Conservation (phyloP, 2,797 vertebrate species). For the Hylomyscus alleni region DNA sequence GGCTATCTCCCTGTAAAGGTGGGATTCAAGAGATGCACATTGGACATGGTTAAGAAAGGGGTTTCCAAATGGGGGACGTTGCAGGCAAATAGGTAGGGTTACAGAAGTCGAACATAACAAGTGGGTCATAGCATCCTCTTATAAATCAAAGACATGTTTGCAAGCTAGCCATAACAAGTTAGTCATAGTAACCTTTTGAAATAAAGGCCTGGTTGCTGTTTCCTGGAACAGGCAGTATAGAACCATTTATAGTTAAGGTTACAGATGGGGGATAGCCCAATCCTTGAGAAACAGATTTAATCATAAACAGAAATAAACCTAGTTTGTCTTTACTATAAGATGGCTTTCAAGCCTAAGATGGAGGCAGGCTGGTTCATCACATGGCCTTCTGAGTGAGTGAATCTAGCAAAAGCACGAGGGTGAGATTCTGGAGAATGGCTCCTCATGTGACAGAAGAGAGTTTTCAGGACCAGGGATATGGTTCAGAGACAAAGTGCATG, state of each 20-base stretch:
- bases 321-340: not conserved
- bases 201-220: not conserved
- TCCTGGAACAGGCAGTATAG: not conserved
- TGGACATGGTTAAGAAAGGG: not conserved
- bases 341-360: not conserved
- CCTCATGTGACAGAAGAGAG: not conserved
- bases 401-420: conserved; percentile 25
- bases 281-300: not conserved
- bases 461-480: too few relatives aligned
- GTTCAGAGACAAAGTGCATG: not conserved
- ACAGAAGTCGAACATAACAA: not conserved
- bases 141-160: not conserved
- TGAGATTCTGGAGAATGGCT: not conserved
- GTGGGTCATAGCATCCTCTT: not conserved
- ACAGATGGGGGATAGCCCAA: not conserved
- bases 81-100: not conserved
- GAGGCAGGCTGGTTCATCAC: not conserved
- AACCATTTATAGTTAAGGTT: not conserved
- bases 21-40: not conserved
- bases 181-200: not conserved
- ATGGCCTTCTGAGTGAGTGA: not conserved
- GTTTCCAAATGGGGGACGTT: not conserved
- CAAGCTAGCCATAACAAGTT: not conserved
- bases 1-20: not conserved
- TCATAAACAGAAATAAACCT: not conserved